A percentile compares a stretch with the other conserved stretches of the same genome.
Evolutionary conservation across 2,113 vertebrate genomes (phyloP).

Genomic region (Coturnix japonica): DNA sequence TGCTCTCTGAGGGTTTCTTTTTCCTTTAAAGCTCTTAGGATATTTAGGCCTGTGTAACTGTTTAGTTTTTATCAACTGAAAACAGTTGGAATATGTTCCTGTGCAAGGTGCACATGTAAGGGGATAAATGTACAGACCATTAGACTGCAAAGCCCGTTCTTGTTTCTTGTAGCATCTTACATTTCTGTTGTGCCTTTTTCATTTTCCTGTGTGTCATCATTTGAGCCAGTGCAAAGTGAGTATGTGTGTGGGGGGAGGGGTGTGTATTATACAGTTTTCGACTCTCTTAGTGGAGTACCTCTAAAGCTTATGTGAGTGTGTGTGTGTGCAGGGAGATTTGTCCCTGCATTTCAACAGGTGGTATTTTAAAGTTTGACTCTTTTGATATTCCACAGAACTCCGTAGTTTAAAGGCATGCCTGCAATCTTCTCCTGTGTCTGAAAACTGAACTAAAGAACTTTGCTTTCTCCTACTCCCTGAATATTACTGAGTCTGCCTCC

Average conservation of each 20-base stretch:
- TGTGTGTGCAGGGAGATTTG: not conserved
- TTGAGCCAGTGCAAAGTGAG: not conserved
- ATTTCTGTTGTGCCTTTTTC: constrained; percentile 44
- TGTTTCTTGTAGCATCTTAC: not conserved
- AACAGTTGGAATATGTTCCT: not conserved
- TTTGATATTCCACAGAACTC: not conserved
- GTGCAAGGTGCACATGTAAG: not conserved
- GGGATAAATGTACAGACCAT: not conserved
- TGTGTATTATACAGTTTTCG: not conserved
- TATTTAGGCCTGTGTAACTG: not conserved
- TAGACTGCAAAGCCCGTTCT: not conserved
- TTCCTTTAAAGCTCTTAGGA: not conserved
- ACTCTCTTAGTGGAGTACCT: not conserved
- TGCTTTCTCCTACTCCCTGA: not conserved
- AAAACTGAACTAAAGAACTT: not conserved
- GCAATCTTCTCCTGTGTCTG: not conserved
- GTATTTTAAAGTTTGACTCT: not conserved
- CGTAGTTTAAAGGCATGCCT: not conserved
- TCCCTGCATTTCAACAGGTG: not conserved
- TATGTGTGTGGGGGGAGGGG: not conserved
- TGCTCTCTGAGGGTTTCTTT: not conserved
- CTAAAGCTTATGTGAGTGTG: not conserved
- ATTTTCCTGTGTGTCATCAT: not conserved
- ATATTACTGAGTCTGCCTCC: not conserved
- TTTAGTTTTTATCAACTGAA: not conserved